phyloP scores from a whole-genome alignment of 1,140 invertebrate species.

The Neomicropteryx cornuta region DNA sequence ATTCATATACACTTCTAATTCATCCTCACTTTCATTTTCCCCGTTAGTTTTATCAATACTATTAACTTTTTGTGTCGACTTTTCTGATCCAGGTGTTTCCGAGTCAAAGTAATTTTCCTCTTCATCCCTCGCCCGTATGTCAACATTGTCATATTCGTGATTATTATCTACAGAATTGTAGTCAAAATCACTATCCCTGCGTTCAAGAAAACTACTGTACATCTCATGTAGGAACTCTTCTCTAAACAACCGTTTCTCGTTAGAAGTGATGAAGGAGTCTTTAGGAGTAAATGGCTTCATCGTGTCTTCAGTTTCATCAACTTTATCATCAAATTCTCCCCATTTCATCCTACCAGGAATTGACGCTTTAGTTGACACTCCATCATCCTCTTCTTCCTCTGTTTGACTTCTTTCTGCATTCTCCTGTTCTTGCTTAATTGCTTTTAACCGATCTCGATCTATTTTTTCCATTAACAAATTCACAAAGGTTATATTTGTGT shows the following conservation, averaged over 20 bases:
- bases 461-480: slow-evolving; percentile 57
- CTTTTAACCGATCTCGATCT: slow-evolving; percentile 50
- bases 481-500: slow-evolving; percentile 50
- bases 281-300: slow-evolving; percentile 19
- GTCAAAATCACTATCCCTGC: slow-evolving; percentile 74
- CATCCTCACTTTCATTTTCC: slow-evolving; percentile 43
- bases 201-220: slow-evolving; percentile 78
- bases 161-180: slow-evolving; percentile 69
- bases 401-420: slow-evolving; percentile 41
- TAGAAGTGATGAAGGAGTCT: slow-evolving; percentile 32
- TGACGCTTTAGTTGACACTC: slow-evolving; percentile 8
- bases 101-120: slow-evolving; percentile 86
- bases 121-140: slow-evolving; percentile 53
- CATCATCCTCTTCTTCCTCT: slow-evolving; percentile 34
- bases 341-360: slow-evolving; percentile 24
- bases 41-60: slow-evolving; percentile 23
- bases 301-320: slow-evolving; percentile 21
- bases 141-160: slow-evolving; percentile 66
- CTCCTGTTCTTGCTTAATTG: slow-evolving; percentile 49
- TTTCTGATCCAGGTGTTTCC: slow-evolving; percentile 50
- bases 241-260: slow-evolving; percentile 53
- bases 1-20: slow-evolving; percentile 63
- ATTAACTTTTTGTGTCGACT: slow-evolving; percentile 29
- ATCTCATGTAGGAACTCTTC: slow-evolving; percentile 81
- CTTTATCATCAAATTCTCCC: slow-evolving; percentile 38